These are phyloP conservation scores for Drosophila auraria DNA, from an alignment of 1,140 invertebrate genomes.

Conservation along the genomic window DNA sequence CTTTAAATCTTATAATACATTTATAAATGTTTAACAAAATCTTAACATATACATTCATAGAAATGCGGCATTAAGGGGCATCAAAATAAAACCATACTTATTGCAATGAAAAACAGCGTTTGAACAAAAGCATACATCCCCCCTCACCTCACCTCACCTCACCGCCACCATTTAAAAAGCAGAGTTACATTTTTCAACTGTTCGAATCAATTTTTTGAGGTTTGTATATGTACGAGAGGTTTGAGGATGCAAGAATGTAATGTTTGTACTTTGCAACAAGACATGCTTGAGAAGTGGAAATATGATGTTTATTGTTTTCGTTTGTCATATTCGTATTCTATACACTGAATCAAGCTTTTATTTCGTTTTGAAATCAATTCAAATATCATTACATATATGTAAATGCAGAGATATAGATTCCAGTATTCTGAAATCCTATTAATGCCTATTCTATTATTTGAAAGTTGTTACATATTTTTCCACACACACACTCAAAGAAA, in stretches of 20 bases:
- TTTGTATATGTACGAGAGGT: slow-evolving; percentile 23
- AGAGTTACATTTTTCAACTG: slow-evolving; percentile 40
- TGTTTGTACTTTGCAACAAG: slow-evolving; percentile 6
- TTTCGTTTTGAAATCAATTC: slow-evolving; percentile 18
- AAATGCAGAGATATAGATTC: slow-evolving; percentile 20
- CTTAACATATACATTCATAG: slow-evolving; percentile 73
- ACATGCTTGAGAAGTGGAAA: slow-evolving; percentile 6
- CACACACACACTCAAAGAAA: slow-evolving; percentile 1
- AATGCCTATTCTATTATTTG: slow-evolving; percentile 17
- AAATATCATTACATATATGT: slow-evolving; percentile 4
- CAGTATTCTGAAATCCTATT: slow-evolving; percentile 32
- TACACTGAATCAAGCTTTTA: slow-evolving; percentile 15
- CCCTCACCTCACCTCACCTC: slow-evolving; percentile 1
- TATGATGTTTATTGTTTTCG: slow-evolving; percentile 2
- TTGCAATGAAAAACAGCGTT: slow-evolving; percentile 35
- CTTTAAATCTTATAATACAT: slow-evolving; percentile 75
- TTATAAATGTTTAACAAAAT: slow-evolving; percentile 81
- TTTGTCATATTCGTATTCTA: background rate
- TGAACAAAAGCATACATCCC: slow-evolving; percentile 39
- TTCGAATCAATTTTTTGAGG: slow-evolving; percentile 30
- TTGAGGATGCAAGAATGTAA: slow-evolving; percentile 14
- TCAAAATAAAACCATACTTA: slow-evolving; percentile 57
- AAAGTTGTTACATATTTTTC: slow-evolving; percentile 6
- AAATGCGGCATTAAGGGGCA: slow-evolving; percentile 71
- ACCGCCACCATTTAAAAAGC: slow-evolving; percentile 14